Evolutionary conservation across 1,140 invertebrate species (phyloP).

Genomic region (Bradynema listronoti): DNA sequence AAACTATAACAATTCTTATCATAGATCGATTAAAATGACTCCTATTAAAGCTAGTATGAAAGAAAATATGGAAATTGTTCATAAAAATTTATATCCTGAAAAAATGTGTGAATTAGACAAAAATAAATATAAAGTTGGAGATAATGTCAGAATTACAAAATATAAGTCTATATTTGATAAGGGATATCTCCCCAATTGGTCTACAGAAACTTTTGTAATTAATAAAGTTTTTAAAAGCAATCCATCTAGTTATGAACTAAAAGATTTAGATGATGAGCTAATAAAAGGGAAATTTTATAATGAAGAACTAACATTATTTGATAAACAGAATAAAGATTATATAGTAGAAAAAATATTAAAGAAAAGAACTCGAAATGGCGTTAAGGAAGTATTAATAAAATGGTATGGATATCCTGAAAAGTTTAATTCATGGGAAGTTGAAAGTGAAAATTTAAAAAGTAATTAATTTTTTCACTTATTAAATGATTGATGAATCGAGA

Average conservation of each 20-base stretch:
- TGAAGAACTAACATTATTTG: conserved; percentile 11
- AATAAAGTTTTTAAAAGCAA: conserved; percentile 14
- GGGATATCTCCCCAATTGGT: conserved; percentile 6
- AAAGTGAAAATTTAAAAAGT: neutral
- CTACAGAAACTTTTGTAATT: neutral
- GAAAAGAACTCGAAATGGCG: neutral
- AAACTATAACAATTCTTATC: conserved; percentile 46
- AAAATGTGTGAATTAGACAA: neutral
- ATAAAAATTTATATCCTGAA: conserved; percentile 10
- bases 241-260: conserved; percentile 11
- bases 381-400: neutral
- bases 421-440: neutral
- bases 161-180: conserved; percentile 15
- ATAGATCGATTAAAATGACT: conserved; percentile 38
- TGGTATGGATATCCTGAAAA: conserved; percentile 2
- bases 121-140: conserved; percentile 9
- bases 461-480: neutral
- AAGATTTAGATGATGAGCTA: conserved; percentile 2
- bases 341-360: neutral
- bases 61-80: conserved; percentile 17
- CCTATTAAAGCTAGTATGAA: conserved; percentile 17
- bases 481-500: neutral
- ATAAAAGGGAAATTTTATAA: conserved; percentile 15
- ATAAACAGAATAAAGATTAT: neutral
- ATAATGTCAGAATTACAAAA: conserved; percentile 5